These are phyloP conservation scores for Chirona hameri DNA, from an alignment of 2,888 invertebrate species.

Conservation along the genomic window DNA sequence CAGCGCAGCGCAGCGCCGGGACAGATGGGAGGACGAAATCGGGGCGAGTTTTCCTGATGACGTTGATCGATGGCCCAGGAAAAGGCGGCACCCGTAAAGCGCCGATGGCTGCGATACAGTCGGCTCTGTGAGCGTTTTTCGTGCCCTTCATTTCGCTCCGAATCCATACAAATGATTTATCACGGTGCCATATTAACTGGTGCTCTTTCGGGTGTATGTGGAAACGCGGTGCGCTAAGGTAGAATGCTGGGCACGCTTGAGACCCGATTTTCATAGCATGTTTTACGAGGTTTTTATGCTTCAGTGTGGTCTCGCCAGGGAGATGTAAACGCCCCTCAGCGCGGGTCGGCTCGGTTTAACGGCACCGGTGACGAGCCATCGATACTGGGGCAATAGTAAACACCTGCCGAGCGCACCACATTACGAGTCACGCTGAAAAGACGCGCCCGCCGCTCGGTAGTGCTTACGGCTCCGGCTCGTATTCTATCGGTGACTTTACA, in stretches of 20 bases:
- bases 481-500: background rate
- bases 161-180: background rate
- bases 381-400: background rate
- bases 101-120: background rate
- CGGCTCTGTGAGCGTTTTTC: background rate
- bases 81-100: background rate
- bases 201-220: background rate
- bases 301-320: background rate
- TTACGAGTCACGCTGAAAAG: too few relatives aligned
- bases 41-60: background rate
- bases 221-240: background rate
- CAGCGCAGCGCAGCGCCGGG: too few relatives aligned
- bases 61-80: background rate
- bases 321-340: background rate
- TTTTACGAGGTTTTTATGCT: slow-evolving; percentile 12
- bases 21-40: background rate
- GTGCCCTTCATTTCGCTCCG: background rate
- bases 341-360: background rate
- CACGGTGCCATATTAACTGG: background rate
- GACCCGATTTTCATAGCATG: background rate
- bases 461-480: background rate
- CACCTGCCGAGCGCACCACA: background rate
- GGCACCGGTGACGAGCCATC: background rate
- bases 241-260: background rate
- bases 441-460: background rate